These are phyloP conservation scores for Antennarius striatus DNA, from an alignment of 2,113 vertebrate genomes.

Conservation along the genomic window DNA sequence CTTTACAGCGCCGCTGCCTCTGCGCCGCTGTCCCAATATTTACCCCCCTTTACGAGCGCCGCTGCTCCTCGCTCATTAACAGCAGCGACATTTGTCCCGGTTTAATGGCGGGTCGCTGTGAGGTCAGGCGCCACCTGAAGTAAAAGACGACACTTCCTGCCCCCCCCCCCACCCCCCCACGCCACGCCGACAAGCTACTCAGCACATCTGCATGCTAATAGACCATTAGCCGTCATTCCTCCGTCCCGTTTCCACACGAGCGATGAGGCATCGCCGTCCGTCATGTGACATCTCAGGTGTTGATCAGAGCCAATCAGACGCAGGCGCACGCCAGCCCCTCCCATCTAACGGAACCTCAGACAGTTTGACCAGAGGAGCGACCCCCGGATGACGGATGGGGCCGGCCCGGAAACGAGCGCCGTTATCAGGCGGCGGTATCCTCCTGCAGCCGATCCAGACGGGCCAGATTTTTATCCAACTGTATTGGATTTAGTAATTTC, in stretches of 20 bases:
- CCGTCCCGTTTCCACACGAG: constrained; percentile 7
- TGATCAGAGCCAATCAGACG: too few species aligned
- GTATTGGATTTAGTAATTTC: constrained; percentile 81
- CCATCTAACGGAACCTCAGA: constrained; percentile 47
- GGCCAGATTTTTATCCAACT: constrained; percentile 74
- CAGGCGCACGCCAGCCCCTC: not conserved
- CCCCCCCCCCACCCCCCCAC: constrained; percentile 43
- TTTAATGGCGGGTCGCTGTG: constrained; percentile 37
- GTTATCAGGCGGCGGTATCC: constrained; percentile 76
- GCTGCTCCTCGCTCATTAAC: constrained; percentile 52
- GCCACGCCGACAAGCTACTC: constrained; percentile 45
- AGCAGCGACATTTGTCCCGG: constrained; percentile 52
- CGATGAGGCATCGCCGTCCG: too few species aligned
- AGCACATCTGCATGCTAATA: constrained; percentile 69
- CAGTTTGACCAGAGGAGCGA: constrained; percentile 60
- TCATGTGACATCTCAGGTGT: too few species aligned
- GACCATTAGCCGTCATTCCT: constrained; percentile 64
- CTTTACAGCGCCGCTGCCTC: constrained; percentile 18
- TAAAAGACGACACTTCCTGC: constrained; percentile 39
- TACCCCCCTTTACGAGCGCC: constrained; percentile 38
- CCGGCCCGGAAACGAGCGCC: constrained; percentile 66
- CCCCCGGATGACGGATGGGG: constrained; percentile 63
- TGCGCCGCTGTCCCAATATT: constrained; percentile 36
- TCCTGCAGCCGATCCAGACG: constrained; percentile 56
- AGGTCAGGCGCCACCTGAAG: constrained; percentile 46